phyloP scores from a whole-genome alignment of 2,888 invertebrate genomes.

The Campoplex nolae region DNA sequence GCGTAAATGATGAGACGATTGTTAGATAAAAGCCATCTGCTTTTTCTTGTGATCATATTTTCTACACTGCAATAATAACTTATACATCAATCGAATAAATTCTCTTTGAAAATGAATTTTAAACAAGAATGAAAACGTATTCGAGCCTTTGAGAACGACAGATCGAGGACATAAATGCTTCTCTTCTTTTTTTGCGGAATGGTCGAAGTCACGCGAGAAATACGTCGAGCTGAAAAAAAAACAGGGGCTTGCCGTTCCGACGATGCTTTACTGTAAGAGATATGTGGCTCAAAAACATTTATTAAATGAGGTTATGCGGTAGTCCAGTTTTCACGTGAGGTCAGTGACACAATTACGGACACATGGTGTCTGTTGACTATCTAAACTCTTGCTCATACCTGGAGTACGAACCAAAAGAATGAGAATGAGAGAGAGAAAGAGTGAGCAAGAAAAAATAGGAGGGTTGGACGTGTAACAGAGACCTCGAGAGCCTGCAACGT shows the following conservation, averaged over 20 bases:
- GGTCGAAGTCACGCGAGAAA: conserved; percentile 1
- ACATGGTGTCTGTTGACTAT: conserved; percentile 40
- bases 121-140: not conserved
- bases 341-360: conserved; percentile 65
- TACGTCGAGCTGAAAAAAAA: not conserved
- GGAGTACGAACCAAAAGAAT: conserved; percentile 2
- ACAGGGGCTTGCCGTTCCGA: not conserved
- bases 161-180: conserved; percentile 11
- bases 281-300: conserved; percentile 9
- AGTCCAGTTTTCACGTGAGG: conserved; percentile 56
- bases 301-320: conserved; percentile 47
- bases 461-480: conserved; percentile 1
- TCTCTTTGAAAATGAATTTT: not conserved
- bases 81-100: not conserved
- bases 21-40: conserved; percentile 11
- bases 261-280: conserved; percentile 20
- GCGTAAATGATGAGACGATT: conserved; percentile 43
- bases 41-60: not conserved
- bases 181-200: not conserved
- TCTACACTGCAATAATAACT: not conserved
- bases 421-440: not conserved
- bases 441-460: not conserved
- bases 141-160: not conserved
- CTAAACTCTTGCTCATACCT: conserved; percentile 14
- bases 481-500: conserved; percentile 29